Evolutionary conservation across 2,797 vertebrate species (phyloP).

Genomic region (Zenarchopterus dispar): DNA sequence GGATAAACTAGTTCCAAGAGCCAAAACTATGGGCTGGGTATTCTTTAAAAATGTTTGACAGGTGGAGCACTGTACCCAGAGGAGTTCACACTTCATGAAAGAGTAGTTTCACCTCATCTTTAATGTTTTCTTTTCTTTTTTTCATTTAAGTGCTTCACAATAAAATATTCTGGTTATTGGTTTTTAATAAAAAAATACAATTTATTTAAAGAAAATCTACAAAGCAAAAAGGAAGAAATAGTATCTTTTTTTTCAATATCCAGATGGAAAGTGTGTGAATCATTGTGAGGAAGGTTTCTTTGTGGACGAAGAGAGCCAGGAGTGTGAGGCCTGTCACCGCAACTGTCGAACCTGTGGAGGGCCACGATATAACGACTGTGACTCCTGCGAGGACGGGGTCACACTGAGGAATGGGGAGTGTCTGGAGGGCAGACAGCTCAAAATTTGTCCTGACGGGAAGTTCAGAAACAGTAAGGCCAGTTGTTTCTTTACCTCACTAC

Average conservation of each 20-base stretch:
- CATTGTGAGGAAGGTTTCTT: constrained; percentile 86
- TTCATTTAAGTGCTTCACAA: no score
- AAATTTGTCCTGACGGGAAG: constrained; percentile 41
- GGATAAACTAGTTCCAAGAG: not conserved
- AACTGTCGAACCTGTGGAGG: constrained; percentile 85
- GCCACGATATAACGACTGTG: constrained; percentile 80
- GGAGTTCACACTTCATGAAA: no score
- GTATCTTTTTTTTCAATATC: constrained; percentile 29
- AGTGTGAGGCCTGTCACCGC: constrained; percentile 87
- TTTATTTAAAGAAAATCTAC: not conserved
- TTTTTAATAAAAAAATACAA: not conserved
- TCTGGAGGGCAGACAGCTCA: constrained; percentile 3
- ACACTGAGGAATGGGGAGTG: constrained; percentile 77
- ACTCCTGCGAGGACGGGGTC: constrained; percentile 76
- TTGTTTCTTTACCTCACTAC: not conserved
- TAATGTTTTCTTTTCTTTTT: no score
- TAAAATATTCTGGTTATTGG: no score
- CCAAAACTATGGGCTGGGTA: not conserved
- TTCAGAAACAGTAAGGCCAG: constrained; percentile 70
- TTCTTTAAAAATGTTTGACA: no score
- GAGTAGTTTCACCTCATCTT: no score
- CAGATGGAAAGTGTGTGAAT: constrained; percentile 85
- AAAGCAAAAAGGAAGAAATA: no score
- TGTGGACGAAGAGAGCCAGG: constrained; percentile 70
- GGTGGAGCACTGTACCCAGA: no score